These are phyloP conservation scores for Tipula lateralis DNA, from an alignment of 2,888 invertebrate genomes.

Conservation along the genomic window DNA sequence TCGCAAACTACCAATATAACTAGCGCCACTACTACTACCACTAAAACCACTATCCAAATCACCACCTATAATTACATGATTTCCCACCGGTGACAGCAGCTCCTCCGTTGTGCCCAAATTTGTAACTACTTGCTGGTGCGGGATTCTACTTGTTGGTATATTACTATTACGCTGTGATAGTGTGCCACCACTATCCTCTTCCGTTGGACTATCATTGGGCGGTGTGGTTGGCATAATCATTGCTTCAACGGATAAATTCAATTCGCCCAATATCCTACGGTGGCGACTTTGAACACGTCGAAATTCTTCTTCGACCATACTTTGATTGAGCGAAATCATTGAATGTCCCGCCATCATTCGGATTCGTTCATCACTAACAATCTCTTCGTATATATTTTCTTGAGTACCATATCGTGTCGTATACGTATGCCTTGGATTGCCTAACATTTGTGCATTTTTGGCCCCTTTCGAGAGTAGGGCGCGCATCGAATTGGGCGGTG, in stretches of 20 bases:
- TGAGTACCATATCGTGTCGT: conserved; percentile 63
- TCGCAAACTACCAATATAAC: conserved; percentile 68
- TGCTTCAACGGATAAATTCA: conserved; percentile 82
- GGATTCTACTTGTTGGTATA: conserved; percentile 52
- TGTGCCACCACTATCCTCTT: conserved; percentile 40
- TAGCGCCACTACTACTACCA: conserved; percentile 75
- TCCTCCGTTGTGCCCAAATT: conserved; percentile 68
- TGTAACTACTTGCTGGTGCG: conserved; percentile 58
- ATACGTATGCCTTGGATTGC: conserved; percentile 57
- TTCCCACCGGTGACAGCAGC: conserved; percentile 63
- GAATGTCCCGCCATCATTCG: conserved; percentile 50
- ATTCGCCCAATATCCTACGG: conserved; percentile 74
- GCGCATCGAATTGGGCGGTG: conserved; percentile 47
- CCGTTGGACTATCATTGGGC: conserved; percentile 50
- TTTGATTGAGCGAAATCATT: conserved; percentile 63
- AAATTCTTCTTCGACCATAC: conserved; percentile 77
- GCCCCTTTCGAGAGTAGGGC: conserved; percentile 47
- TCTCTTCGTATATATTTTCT: conserved; percentile 41
- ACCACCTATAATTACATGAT: conserved; percentile 47
- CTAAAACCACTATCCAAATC: conserved; percentile 79
- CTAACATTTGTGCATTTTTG: conserved; percentile 42
- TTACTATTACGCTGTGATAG: conserved; percentile 24
- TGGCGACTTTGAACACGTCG: conserved; percentile 78
- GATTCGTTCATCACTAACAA: conserved; percentile 36
- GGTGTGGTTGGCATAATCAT: conserved; percentile 80